These are phyloP conservation scores for Cyclina sinensis DNA, from an alignment of 1,140 invertebrate genomes.

Conservation along the genomic window DNA sequence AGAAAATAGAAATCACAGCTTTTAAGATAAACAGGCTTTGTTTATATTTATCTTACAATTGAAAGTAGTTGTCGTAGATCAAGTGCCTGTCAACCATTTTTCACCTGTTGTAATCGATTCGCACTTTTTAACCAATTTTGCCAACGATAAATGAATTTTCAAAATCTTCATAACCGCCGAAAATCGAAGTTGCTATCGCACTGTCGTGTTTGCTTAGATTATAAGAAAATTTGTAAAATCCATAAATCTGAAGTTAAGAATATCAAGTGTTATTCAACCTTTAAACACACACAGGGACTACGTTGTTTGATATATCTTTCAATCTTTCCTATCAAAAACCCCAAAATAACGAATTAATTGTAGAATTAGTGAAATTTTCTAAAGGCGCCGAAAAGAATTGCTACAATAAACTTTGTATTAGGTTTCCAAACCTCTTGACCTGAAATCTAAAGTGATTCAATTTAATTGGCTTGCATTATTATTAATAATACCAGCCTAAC, in stretches of 20 bases:
- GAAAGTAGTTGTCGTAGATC: neutral
- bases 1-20: too few species aligned
- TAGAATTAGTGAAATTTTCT: constrained; percentile 17
- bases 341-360: neutral
- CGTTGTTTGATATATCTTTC: neutral
- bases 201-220: constrained; percentile 6
- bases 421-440: neutral
- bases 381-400: neutral
- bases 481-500: neutral
- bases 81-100: neutral
- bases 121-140: neutral
- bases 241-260: neutral
- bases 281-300: neutral
- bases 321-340: neutral
- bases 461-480: neutral
- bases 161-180: neutral
- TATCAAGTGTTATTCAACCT: neutral
- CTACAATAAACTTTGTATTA: constrained; percentile 3
- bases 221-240: constrained; percentile 22
- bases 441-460: neutral
- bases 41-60: too few species aligned
- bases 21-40: too few species aligned
- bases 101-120: constrained; percentile 25
- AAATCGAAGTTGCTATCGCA: constrained; percentile 5
- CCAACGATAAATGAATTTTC: neutral